Conservation (phyloP, 2,113 vertebrate genomes). For the Lycaon pictus region DNA sequence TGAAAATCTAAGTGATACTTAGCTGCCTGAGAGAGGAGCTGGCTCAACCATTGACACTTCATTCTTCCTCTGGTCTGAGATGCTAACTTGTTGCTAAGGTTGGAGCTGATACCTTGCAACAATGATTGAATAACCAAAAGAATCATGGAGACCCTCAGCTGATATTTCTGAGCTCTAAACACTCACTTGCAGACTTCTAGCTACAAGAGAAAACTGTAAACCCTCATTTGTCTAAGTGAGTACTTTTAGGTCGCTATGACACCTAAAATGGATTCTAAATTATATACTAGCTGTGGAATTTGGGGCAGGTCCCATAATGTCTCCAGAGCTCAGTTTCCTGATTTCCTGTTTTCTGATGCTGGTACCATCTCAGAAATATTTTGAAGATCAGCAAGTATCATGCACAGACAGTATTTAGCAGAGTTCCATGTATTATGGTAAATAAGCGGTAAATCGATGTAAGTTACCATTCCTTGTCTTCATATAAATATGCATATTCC, state of each 20-base stretch:
- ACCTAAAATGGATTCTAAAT: not conserved
- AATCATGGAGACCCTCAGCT: accelerated
- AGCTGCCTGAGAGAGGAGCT: not conserved
- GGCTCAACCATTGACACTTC: accelerated
- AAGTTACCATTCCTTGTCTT: not conserved
- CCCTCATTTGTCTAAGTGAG: not conserved
- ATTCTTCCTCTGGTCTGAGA: no score
- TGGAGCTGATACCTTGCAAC: not conserved
- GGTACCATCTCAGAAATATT: not conserved
- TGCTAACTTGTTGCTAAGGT: not conserved
- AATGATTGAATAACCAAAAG: not conserved
- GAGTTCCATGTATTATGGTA: not conserved
- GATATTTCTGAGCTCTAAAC: not conserved
- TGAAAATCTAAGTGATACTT: not conserved
- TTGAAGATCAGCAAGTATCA: not conserved
- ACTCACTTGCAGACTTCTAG: not conserved
- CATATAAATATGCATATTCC: not conserved
- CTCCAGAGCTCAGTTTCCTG: not conserved
- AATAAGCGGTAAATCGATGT: not conserved
- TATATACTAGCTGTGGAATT: not conserved
- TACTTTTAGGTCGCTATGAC: not conserved
- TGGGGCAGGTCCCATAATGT: not conserved
- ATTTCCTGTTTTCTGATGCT: not conserved
- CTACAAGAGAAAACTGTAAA: not conserved
- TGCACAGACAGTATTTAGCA: not conserved